phyloP scores from a whole-genome alignment of 2,113 vertebrate species.

The Prochilodus magdalenae region DNA sequence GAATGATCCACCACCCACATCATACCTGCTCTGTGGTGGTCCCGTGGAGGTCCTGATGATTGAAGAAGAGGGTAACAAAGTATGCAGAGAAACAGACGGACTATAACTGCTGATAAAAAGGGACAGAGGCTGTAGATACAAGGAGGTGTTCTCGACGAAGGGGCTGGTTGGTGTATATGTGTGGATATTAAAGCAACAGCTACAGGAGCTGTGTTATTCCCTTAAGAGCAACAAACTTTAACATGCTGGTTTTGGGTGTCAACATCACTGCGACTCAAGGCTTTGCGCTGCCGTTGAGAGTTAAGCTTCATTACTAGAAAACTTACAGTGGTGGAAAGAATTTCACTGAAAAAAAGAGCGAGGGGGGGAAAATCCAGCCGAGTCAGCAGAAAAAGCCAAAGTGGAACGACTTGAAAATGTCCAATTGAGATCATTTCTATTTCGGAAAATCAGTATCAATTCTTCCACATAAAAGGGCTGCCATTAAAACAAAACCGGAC shows the following conservation, averaged over 20 bases:
- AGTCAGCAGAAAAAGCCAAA: conserved; percentile 41
- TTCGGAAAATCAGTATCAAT: conserved; percentile 45
- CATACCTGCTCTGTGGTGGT: too few species aligned
- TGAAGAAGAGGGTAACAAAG: too few species aligned
- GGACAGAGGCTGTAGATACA: too few species aligned
- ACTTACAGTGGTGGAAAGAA: conserved; percentile 44
- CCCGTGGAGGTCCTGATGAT: too few species aligned
- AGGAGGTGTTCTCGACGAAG: too few species aligned
- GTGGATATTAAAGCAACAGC: too few species aligned
- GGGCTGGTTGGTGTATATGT: too few species aligned
- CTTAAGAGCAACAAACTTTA: neutral
- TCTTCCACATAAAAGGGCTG: conserved; percentile 34
- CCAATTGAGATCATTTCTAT: conserved; percentile 45
- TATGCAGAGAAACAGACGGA: too few species aligned
- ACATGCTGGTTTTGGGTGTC: neutral
- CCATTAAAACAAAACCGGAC: neutral
- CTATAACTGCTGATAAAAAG: too few species aligned
- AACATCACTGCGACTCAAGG: neutral
- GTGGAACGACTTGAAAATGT: conserved; percentile 24
- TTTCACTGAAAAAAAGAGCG: neutral
- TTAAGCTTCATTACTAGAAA: conserved; percentile 38
- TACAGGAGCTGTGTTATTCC: neutral
- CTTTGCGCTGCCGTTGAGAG: neutral
- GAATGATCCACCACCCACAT: too few species aligned
- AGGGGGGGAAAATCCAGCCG: conserved; percentile 28